phyloP scores from a whole-genome alignment of 2,113 vertebrate species.

The Ginglymostoma cirratum region DNA sequence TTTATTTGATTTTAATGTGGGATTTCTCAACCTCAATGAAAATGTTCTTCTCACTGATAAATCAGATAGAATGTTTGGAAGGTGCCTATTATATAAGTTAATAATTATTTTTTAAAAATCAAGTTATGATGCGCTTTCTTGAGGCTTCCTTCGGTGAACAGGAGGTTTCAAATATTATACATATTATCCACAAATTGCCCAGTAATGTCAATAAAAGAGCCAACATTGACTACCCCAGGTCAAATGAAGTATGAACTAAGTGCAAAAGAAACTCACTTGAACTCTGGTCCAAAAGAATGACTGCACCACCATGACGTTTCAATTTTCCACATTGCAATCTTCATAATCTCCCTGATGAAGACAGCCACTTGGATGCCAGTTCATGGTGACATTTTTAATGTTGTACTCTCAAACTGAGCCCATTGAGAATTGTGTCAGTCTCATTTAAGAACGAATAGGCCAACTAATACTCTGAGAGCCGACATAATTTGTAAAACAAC shows the following conservation, averaged over 20 bases:
- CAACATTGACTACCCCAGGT: background rate
- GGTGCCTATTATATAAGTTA: background rate
- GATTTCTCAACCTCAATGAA: background rate
- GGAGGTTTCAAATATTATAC: background rate
- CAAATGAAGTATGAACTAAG: background rate
- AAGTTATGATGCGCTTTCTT: background rate
- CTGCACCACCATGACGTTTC: background rate
- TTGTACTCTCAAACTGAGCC: background rate
- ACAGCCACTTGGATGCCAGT: background rate
- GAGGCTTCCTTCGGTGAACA: background rate
- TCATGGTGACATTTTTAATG: background rate
- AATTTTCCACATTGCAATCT: background rate
- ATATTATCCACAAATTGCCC: background rate
- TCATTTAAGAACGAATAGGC: background rate
- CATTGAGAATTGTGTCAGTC: background rate
- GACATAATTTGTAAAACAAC: background rate
- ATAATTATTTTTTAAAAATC: background rate
- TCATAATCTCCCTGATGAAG: slow-evolving; percentile 1
- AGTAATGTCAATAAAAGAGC: background rate
- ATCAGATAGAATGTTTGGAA: background rate
- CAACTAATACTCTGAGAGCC: background rate
- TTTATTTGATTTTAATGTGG: background rate
- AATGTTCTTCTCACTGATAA: background rate
- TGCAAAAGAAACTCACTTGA: background rate
- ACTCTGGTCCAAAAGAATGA: background rate